A percentile compares a stretch with the other conserved stretches of the same genome.
phyloP scores from a whole-genome alignment of 2,113 vertebrate genomes.

The Myrmecophaga tridactyla region DNA sequence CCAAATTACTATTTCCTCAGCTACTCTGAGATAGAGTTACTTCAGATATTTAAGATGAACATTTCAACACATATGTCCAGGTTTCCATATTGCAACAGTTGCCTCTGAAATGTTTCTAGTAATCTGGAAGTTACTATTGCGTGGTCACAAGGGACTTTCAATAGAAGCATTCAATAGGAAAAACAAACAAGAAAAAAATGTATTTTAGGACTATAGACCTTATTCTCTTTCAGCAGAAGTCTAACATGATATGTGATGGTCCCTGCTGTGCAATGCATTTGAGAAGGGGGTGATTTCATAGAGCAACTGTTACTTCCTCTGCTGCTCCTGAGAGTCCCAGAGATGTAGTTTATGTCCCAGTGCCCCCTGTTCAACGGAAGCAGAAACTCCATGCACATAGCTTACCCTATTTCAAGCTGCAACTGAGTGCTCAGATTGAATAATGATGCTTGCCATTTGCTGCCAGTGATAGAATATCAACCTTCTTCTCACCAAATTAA shows the following conservation, averaged over 20 bases:
- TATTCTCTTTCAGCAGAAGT: not conserved
- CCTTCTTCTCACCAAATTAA: conserved; percentile 32
- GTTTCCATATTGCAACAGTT: not conserved
- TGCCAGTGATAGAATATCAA: not conserved
- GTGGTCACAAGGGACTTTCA: not conserved
- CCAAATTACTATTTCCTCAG: not conserved
- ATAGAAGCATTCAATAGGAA: not conserved
- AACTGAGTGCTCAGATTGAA: not conserved
- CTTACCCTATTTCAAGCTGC: not conserved
- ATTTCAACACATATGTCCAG: not conserved
- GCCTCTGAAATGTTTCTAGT: not conserved
- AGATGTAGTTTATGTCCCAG: not conserved
- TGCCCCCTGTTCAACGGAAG: not conserved
- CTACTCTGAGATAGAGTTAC: not conserved
- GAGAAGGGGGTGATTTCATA: not conserved
- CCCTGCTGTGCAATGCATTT: not conserved
- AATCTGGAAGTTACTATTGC: not conserved
- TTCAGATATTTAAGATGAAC: not conserved
- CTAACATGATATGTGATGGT: not conserved
- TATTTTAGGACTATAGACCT: not conserved
- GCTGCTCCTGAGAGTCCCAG: not conserved
- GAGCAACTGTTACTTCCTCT: not conserved
- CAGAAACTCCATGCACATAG: not conserved
- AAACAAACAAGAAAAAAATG: no score
- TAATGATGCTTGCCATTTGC: not conserved